Base-by-base conservation (phyloP, 2,888 invertebrate species). In the Barypeithes pellucidus region DNA sequence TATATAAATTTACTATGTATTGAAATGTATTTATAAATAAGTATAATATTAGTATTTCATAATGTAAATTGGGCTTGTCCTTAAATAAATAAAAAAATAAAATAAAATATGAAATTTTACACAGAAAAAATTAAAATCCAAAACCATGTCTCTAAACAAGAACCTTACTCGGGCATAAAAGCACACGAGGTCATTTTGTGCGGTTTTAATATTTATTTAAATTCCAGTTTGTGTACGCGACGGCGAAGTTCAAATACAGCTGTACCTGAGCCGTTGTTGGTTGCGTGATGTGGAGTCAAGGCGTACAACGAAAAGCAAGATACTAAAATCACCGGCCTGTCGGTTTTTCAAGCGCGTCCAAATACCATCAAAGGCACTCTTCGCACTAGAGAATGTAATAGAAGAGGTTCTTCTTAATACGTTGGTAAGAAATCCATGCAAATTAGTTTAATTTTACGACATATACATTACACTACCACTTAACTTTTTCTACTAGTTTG, bases 141-240 rank as follows among this genome's bases (percentile, higher is more conserved):
- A 57, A 57, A 14, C 33, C 3, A 14, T 52, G 9, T 7, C 29
- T n/a, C 24, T 7, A 52, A 29, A 52, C 29, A 14, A 52, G 29
- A 57, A 54, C 41, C 18, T 43, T 20, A 61, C 61, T 69, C 52
- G 47, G 39, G 47, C 57, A 57, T 62, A 68, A 68, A 62, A 72
- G 65, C 68, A 50, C 65, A 54, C 69, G 70, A 74, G 74, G 69
- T 74, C 70, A 70, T 18, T 57, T 67, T 65, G 67, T 61, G 74
- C 57, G 72, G 68, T 72, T 78, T 79, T 79, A 80, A 80, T 82
- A 81, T 82, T 82, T 82, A 80, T 81, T 81, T 78, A 80, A 81
- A 81, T 79, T 81, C 81, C 82, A 81, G 81, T 82, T 82, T 80
- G 72, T 72, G 67, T 65, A n/a, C n/a, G 57, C 67, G 57, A 72